These are phyloP conservation scores for Catonia carolina DNA, from an alignment of 2,888 invertebrate genomes.

Conservation along the genomic window DNA sequence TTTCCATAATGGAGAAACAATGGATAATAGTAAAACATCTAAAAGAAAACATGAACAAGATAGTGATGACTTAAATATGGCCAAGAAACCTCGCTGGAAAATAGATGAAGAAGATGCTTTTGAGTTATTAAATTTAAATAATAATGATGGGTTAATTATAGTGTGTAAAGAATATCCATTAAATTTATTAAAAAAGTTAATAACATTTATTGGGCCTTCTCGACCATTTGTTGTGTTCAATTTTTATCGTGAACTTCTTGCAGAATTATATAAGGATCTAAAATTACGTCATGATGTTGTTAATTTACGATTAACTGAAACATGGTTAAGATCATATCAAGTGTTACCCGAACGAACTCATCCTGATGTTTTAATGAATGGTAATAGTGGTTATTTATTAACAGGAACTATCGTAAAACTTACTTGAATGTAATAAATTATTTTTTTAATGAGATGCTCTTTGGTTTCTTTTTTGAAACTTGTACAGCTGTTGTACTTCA, in stretches of 20 bases:
- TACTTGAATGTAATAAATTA: no score
- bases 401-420: conserved; percentile 47
- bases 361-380: conserved; percentile 87
- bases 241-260: conserved; percentile 71
- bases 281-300: conserved; percentile 65
- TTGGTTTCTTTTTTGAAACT: no score
- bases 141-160: conserved; percentile 70
- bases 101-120: conserved; percentile 60
- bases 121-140: conserved; percentile 49
- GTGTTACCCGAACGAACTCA: conserved; percentile 86
- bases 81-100: conserved; percentile 60
- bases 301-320: conserved; percentile 71
- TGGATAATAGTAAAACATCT: no score
- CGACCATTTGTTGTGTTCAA: conserved; percentile 82
- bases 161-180: conserved; percentile 80
- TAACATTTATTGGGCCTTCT: conserved; percentile 71
- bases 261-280: conserved; percentile 72
- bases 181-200: conserved; percentile 64
- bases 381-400: conserved; percentile 81
- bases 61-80: not conserved
- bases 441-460: no score
- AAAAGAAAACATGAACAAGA: not conserved
- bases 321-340: conserved; percentile 87
- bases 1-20: no score
- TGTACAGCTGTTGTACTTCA: no score